Evolutionary conservation across 2,888 invertebrate genomes (phyloP).

Genomic region (Monopis laevigella): DNA sequence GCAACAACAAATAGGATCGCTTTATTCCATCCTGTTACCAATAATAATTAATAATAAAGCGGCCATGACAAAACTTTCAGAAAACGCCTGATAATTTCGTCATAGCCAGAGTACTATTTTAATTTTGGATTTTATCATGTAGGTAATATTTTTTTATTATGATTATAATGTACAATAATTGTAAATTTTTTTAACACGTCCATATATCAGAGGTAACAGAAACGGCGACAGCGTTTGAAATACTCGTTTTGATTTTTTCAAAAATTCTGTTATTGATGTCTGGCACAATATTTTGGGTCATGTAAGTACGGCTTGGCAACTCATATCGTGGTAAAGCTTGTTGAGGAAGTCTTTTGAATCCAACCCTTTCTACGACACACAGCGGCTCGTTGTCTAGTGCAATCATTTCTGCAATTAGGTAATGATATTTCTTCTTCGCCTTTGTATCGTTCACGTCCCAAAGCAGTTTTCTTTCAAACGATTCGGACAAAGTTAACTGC

Average conservation of each 20-base stretch:
- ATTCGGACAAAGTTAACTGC: conserved; percentile 17
- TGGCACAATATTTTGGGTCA: conserved; percentile 19
- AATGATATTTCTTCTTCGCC: conserved; percentile 25
- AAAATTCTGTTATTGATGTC: conserved; percentile 21
- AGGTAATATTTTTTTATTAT: too few species aligned
- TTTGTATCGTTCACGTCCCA: conserved; percentile 24
- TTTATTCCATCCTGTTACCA: too few species aligned
- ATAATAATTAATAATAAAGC: too few species aligned
- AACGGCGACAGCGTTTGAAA: conserved; percentile 21
- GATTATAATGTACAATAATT: too few species aligned
- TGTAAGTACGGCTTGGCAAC: conserved; percentile 22
- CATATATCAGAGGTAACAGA: conserved; percentile 21
- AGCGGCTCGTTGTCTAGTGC: conserved; percentile 28
- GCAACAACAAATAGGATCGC: too few species aligned
- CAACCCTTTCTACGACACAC: conserved; percentile 24
- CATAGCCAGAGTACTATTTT: too few species aligned
- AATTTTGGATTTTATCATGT: too few species aligned
- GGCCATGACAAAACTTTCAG: too few species aligned
- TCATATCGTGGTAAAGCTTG: conserved; percentile 23
- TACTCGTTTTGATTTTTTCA: conserved; percentile 19
- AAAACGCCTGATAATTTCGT: too few species aligned
- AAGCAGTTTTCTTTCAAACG: conserved; percentile 19
- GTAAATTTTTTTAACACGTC: neutral
- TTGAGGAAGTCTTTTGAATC: conserved; percentile 24
- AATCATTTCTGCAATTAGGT: conserved; percentile 31